These are phyloP conservation scores for Dreissena rostriformis DNA, from an alignment of 1,140 invertebrate genomes.

Conservation along the genomic window DNA sequence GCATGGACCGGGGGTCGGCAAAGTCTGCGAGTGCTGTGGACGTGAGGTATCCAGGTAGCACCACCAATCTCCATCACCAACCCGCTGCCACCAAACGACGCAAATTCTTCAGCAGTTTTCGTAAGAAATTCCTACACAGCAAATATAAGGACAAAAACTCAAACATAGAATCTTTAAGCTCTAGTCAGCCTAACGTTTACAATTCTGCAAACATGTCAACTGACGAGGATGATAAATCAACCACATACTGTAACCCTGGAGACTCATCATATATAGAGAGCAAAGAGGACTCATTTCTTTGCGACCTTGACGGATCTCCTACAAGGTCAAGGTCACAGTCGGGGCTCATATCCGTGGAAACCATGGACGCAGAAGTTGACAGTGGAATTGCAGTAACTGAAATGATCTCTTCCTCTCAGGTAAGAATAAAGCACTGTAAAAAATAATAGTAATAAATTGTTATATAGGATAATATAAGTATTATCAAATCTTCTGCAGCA, in stretches of 20 bases:
- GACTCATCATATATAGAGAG: not conserved
- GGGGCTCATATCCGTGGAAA: not conserved
- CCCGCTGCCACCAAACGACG: conserved; percentile 7
- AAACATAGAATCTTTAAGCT: conserved; percentile 46
- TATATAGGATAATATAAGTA: too few relatives aligned
- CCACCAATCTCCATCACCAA: not conserved
- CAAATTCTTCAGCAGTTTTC: conserved; percentile 48
- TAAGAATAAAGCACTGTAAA: not conserved
- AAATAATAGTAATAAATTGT: too few relatives aligned
- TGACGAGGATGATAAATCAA: conserved; percentile 32
- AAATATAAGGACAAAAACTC: conserved; percentile 56
- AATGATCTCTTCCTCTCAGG: conserved; percentile 21
- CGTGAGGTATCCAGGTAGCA: not conserved
- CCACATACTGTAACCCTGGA: not conserved
- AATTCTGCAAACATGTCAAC: conserved; percentile 20
- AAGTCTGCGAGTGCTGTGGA: not conserved
- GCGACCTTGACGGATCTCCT: conserved; percentile 32
- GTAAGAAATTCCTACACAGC: conserved; percentile 23
- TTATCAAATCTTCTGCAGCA: too few relatives aligned
- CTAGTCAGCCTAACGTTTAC: conserved; percentile 49
- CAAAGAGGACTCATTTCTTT: conserved; percentile 16
- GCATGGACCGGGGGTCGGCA: too few relatives aligned
- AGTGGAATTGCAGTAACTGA: conserved; percentile 47
- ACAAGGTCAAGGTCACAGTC: conserved; percentile 36
- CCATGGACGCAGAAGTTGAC: conserved; percentile 30